phyloP scores from a whole-genome alignment of 2,113 vertebrate species.

The Pseudorhombus dupliciocellatus region DNA sequence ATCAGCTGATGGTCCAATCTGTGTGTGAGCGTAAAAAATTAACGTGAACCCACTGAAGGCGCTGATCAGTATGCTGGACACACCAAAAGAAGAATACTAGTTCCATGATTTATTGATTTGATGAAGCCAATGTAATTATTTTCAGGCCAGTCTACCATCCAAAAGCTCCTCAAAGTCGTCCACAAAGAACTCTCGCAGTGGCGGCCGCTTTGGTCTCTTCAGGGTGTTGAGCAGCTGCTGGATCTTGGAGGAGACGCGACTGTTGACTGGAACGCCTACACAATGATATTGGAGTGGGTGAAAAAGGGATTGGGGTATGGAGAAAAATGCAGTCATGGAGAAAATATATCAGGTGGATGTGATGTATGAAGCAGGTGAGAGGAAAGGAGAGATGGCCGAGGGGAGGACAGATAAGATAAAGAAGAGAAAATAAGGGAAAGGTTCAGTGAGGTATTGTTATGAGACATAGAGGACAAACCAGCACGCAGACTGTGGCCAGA shows the following conservation, averaged over 20 bases:
- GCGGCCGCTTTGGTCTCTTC: constrained; percentile 94
- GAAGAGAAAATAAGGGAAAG: constrained; percentile 35
- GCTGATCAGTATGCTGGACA: constrained; percentile 15
- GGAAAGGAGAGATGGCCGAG: constrained; percentile 19
- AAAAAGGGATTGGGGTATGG: constrained; percentile 27
- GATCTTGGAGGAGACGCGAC: constrained; percentile 97
- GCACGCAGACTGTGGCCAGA: constrained; percentile 41
- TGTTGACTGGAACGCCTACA: constrained; percentile 93
- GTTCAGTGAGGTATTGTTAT: constrained; percentile 38
- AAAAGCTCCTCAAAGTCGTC: constrained; percentile 95
- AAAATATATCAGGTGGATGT: constrained; percentile 29
- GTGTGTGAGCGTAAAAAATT: neutral
- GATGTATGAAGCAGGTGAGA: constrained; percentile 19
- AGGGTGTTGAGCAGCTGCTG: constrained; percentile 97
- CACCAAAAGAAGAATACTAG: neutral
- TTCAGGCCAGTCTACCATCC: constrained; percentile 84
- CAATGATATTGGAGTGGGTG: constrained; percentile 46
- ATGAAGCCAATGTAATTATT: constrained; percentile 27
- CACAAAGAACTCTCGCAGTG: constrained; percentile 94
- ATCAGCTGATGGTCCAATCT: neutral
- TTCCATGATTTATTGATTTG: constrained; percentile 28
- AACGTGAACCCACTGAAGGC: neutral
- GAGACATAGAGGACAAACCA: constrained; percentile 42
- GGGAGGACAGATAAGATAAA: constrained; percentile 27
- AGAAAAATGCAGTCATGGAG: constrained; percentile 10